Percentiles rank a stretch among this genome's conserved stretches.
Conservation (phyloP, 2,113 vertebrate species). For the Balaenoptera acutorostrata region DNA sequence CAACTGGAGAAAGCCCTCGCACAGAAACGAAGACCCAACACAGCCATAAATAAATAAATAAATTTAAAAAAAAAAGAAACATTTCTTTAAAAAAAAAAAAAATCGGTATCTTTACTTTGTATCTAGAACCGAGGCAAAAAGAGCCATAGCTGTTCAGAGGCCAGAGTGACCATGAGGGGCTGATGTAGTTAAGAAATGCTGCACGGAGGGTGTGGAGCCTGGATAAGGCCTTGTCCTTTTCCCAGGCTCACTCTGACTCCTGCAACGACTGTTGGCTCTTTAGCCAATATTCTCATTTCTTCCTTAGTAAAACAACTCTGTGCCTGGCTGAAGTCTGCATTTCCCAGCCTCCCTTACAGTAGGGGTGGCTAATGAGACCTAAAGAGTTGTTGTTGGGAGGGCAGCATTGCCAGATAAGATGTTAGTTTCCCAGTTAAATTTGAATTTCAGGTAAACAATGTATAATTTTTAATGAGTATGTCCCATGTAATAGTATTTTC, state of each 20-base stretch:
- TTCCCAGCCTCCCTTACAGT: background rate
- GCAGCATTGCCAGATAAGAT: background rate
- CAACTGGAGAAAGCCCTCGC: too few species aligned
- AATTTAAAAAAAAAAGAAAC: too few species aligned
- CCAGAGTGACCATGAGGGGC: background rate
- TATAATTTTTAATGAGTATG: background rate
- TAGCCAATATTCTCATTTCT: background rate
- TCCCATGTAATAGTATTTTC: background rate
- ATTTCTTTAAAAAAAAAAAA: background rate
- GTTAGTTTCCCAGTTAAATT: background rate
- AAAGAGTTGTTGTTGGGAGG: background rate
- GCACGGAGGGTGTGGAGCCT: background rate
- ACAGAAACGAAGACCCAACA: too few species aligned
- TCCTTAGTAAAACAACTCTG: background rate
- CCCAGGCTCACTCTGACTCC: background rate
- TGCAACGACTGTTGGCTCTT: background rate
- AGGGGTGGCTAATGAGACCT: background rate
- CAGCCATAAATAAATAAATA: too few species aligned
- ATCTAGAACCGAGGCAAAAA: background rate
- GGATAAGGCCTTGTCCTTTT: background rate
- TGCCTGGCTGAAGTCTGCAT: background rate
- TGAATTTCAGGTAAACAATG: background rate
- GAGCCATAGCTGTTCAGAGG: background rate
- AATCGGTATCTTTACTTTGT: background rate
- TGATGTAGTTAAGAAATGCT: background rate